These are phyloP conservation scores for Labeo rohita DNA, from an alignment of 2,113 vertebrate species.

Conservation along the genomic window DNA sequence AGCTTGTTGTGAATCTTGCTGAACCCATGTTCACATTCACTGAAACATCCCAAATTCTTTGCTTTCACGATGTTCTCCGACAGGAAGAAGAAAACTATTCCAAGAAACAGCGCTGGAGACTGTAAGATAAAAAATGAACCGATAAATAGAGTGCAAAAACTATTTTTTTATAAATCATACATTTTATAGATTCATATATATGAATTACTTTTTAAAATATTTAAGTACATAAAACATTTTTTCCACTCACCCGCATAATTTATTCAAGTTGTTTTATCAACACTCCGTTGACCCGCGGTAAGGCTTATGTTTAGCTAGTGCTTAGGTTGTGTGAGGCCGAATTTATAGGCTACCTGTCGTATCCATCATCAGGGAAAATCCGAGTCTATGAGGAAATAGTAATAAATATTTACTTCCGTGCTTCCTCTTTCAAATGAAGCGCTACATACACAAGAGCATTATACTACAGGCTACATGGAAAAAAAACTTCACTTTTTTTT, in stretches of 20 bases:
- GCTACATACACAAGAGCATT: background rate
- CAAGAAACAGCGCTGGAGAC: constrained; percentile 48
- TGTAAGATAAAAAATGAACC: constrained; percentile 40
- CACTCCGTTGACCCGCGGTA: background rate
- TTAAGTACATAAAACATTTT: background rate
- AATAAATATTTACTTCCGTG: constrained; percentile 51
- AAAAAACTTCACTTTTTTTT: background rate
- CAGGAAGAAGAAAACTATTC: constrained; percentile 26
- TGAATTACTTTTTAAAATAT: background rate
- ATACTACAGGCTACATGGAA: background rate
- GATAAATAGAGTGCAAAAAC: background rate
- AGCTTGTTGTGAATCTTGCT: background rate
- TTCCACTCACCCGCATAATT: constrained; percentile 49
- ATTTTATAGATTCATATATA: background rate
- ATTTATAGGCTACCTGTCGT: constrained; percentile 40
- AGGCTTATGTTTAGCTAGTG: background rate
- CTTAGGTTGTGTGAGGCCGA: background rate
- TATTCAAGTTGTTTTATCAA: background rate
- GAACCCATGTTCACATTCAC: constrained; percentile 38
- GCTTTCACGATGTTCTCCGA: background rate
- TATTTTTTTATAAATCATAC: background rate
- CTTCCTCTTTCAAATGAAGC: constrained; percentile 61
- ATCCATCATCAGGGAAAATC: constrained; percentile 65
- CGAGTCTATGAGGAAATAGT: constrained; percentile 67
- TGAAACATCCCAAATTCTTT: constrained; percentile 47